Base-by-base conservation (phyloP, 1,140 invertebrate species). In the Cryptotermes secundus region DNA sequence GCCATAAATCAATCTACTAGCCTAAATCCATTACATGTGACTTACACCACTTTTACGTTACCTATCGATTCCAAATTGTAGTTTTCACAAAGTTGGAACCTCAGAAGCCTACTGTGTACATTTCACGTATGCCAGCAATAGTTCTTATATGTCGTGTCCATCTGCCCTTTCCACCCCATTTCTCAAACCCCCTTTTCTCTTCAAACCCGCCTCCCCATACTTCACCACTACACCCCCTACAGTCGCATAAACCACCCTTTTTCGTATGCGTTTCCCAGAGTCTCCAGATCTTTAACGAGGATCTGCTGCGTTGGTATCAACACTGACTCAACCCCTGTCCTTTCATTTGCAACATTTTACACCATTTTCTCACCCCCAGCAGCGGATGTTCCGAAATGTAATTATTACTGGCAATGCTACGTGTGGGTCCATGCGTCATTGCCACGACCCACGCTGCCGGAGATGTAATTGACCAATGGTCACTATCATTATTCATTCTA, bases 61-160 rank as follows among this genome's bases (percentile, higher is more conserved):
- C 16, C 45, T 3, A 19, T 19, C 1, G 59, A n/a, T n/a, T 72
- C 26, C 26, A 72, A 72, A 31, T 72, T 72, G n/a, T 26, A 72
- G 59, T 72, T 72, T 72, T 72, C 59, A 72, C 59, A 72, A 72
- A 72, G 31, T 72, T 72, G 59, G 59, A 72, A 72, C 6, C 26
- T 72, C 59, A 31, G 59, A n/a, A n/a, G n/a, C 59, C 59, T 9
- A n/a, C 53, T 72, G 59, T 72, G 59, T 72, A 72, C 59, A 72
- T 31, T 72, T 72, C 59, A 72, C 59, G 59, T 72, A 72, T 72
- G 59, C 59, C 59, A 72, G 59, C 59, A 72, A 72, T 72, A 72
- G 59, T 72, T 72, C 59, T 72, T 72, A 72, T n/a, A 72, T 72
- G 59, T 72, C 59, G 59, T 72, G 59, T 72, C 59, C 59, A 72